Conservation (phyloP, 92 coral and sea anemone species). For the Zoanthus sansibaricus region DNA sequence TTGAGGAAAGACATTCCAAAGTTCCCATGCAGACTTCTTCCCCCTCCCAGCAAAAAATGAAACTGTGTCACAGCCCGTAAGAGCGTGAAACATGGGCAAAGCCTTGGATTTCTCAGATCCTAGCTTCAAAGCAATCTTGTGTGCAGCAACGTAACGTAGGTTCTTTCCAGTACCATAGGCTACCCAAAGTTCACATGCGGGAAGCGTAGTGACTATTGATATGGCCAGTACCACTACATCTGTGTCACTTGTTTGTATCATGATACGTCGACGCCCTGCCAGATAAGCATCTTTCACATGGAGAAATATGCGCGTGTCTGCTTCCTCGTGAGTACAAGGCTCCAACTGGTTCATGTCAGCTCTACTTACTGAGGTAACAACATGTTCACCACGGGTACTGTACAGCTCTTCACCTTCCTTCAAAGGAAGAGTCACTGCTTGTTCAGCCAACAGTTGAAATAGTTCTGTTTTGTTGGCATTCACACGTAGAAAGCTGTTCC, state of each 20-base stretch:
- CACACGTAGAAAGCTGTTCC: slow-evolving; percentile 43
- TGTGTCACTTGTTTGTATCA: slow-evolving; percentile 31
- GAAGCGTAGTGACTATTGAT: neutral
- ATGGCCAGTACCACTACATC: slow-evolving; percentile 25
- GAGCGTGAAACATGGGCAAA: slow-evolving; percentile 25
- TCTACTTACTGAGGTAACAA: slow-evolving; percentile 5
- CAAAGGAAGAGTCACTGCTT: slow-evolving; percentile 19
- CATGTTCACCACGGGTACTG: slow-evolving; percentile 32
- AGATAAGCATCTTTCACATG: slow-evolving; percentile 44
- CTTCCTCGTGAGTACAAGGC: slow-evolving; percentile 48
- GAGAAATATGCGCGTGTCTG: slow-evolving; percentile 40
- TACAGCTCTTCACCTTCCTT: slow-evolving; percentile 32
- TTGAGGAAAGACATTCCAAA: slow-evolving; percentile 19
- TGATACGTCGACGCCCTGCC: slow-evolving; percentile 21
- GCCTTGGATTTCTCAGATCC: slow-evolving; percentile 9
- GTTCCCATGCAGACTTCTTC: slow-evolving; percentile 2
- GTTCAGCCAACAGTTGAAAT: slow-evolving; percentile 33
- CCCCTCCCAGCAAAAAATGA: slow-evolving; percentile 13
- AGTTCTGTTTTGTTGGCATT: slow-evolving; percentile 49
- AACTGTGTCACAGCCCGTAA: slow-evolving; percentile 25
- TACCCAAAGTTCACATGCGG: neutral
- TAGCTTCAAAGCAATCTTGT: slow-evolving; percentile 16
- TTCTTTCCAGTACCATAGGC: slow-evolving; percentile 33
- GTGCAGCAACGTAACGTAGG: slow-evolving; percentile 20
- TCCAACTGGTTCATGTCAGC: slow-evolving; percentile 15